phyloP scores from a whole-genome alignment of 2,797 vertebrate genomes.

The Gambelia wislizenii region DNA sequence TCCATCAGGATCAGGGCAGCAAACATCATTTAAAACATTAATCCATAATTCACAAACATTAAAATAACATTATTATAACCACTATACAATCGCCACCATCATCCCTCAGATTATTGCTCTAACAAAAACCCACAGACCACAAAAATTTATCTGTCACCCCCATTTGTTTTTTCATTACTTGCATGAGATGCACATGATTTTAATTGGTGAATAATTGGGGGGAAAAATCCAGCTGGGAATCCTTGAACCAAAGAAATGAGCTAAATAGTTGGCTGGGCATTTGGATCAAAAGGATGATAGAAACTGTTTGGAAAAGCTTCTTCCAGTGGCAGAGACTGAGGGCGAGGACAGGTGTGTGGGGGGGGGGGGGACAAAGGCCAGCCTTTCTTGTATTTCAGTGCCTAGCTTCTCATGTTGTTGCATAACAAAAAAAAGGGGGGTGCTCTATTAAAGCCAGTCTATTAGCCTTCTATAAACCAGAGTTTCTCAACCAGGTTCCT shows the following conservation, averaged over 20 bases:
- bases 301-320: neutral
- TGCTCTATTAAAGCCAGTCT: neutral
- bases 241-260: neutral
- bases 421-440: neutral
- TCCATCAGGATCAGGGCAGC: too few relatives aligned
- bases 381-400: neutral
- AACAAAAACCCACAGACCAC: neutral
- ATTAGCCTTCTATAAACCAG: too few relatives aligned
- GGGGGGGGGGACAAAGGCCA: neutral
- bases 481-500: too few relatives aligned
- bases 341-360: too few relatives aligned
- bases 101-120: neutral
- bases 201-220: slow-evolving; percentile 8
- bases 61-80: too few relatives aligned
- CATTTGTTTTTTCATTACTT: slow-evolving; percentile 4
- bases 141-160: neutral
- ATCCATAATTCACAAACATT: too few relatives aligned
- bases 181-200: neutral
- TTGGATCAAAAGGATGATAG: neutral
- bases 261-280: slow-evolving; percentile 5
- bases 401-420: neutral
- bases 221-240: neutral
- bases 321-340: neutral
- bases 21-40: too few relatives aligned
- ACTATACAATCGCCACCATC: too few relatives aligned